Conservation (phyloP, 2,888 invertebrate species). For the Pomacea canaliculata region DNA sequence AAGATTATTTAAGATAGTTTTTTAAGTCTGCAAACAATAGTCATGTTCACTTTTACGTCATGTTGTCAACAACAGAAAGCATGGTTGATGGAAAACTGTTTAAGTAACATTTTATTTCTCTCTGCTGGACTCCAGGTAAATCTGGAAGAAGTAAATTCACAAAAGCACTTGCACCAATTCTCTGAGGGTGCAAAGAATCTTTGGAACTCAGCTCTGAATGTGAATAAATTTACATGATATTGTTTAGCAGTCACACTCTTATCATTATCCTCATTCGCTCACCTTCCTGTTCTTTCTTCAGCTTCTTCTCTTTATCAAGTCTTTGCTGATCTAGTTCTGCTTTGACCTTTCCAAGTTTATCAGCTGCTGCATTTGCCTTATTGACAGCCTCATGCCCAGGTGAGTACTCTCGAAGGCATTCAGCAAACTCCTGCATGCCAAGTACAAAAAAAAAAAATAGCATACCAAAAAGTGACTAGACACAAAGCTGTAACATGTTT, state of each 20-base stretch:
- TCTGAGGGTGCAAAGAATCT: not conserved
- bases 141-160: too few species aligned
- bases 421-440: slow-evolving; percentile 60
- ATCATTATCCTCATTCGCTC: slow-evolving; percentile 1
- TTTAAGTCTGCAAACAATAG: not conserved
- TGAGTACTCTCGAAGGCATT: slow-evolving; percentile 59
- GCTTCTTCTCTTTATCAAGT: slow-evolving; percentile 49
- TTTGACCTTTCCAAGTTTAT: slow-evolving; percentile 58
- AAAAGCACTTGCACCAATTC: not conserved
- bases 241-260: not conserved
- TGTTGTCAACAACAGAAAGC: too few species aligned
- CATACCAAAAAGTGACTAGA: too few species aligned
- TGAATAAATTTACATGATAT: not conserved
- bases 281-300: slow-evolving; percentile 62
- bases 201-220: not conserved
- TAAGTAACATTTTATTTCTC: too few species aligned
- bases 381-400: slow-evolving; percentile 53
- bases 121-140: too few species aligned
- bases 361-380: slow-evolving; percentile 53
- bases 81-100: too few species aligned
- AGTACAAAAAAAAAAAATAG: too few species aligned
- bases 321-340: slow-evolving; percentile 53
- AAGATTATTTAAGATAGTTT: not conserved
- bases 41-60: not conserved
- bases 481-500: too few species aligned